These are phyloP conservation scores for Heterodera schachtii DNA, from an alignment of 1,140 invertebrate species.

Conservation along the genomic window DNA sequence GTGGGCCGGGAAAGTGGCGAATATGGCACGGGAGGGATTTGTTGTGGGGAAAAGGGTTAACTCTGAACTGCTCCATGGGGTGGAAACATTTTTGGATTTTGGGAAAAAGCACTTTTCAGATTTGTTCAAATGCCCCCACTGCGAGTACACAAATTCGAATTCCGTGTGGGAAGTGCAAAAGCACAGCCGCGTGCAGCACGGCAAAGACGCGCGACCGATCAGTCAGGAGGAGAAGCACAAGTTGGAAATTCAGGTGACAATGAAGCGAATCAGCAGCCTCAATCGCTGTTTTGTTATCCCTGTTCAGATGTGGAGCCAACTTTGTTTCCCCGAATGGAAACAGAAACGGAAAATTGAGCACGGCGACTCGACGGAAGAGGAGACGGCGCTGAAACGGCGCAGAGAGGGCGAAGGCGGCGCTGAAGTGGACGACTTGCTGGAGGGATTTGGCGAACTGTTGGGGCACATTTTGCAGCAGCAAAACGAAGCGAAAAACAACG, in stretches of 20 bases:
- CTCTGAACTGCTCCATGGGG: background rate
- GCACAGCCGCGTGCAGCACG: slow-evolving; percentile 53
- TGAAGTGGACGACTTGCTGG: background rate
- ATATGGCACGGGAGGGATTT: background rate
- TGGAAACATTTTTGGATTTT: too few relatives aligned
- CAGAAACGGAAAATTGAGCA: slow-evolving; percentile 44
- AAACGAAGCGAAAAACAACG: slow-evolving; percentile 5
- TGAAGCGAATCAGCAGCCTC: background rate
- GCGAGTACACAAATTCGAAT: slow-evolving; percentile 59
- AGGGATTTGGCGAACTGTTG: background rate
- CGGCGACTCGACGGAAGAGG: background rate
- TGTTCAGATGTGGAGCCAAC: slow-evolving; percentile 50
- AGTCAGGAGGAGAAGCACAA: slow-evolving; percentile 58
- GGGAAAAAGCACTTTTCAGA: background rate
- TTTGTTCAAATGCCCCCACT: slow-evolving; percentile 49
- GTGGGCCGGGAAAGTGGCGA: background rate
- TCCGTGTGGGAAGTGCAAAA: slow-evolving; percentile 58
- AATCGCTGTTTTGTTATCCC: background rate
- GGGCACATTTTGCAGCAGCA: background rate
- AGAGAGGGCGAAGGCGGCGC: slow-evolving; percentile 2
- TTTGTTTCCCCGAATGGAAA: slow-evolving; percentile 58
- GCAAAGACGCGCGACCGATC: slow-evolving; percentile 37
- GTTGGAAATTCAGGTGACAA: slow-evolving; percentile 44
- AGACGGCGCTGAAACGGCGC: background rate
- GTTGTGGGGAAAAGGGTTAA: slow-evolving; percentile 13